Evolutionary conservation across 1,140 invertebrate species (phyloP), one percentile per base, ranked within the genome.

Genomic region (Euura lappo): DNA sequence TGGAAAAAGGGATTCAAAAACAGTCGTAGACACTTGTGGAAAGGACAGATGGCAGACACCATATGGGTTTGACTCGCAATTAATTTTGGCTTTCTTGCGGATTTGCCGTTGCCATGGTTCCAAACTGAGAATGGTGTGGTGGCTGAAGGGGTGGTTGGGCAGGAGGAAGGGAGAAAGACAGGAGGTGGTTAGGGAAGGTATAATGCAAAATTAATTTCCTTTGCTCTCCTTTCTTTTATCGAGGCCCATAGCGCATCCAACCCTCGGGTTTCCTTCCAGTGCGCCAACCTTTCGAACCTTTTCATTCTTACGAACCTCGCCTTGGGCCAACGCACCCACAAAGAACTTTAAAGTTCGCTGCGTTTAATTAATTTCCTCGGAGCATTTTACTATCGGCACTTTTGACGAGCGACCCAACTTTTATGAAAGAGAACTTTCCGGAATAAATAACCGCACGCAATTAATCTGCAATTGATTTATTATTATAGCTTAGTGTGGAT

Each of bases 161-260:
- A 28, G 1, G 28, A 8, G 51, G 51, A 60, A 60, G 51, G 51
- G 3, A 60, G 51, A 60, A 60, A 60, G 51, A 60, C 51, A 5
- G 51, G 28, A 28, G 51, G 51, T 6, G 51, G 51, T 60, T 60
- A 60, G 13, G 51, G 51, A 60, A 73, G 74, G 77, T 78, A 79
- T 79, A 79, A 79, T 79, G 75, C 75, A 79, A 79, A 79, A 79
- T 79, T 79, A 79, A 79, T 79, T 79, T 79, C 78, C 78, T 79
- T 69, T 72, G 70, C 71, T 74, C 69, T 77, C 64, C 72, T 60
- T 75, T 73, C 74, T 74, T 77, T 72, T 73, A 73, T 70, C 73
- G 69, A 42, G 8, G 66, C 66, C 11, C 28, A 68, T 11, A 60
- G 51, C 66, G 13, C 44, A 42, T 68, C 66, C 66, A 68, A 10